A percentile compares a stretch with the other conserved stretches of the same genome.
phyloP scores from a whole-genome alignment of 2,888 invertebrate genomes.

The Cephonodes hylas region DNA sequence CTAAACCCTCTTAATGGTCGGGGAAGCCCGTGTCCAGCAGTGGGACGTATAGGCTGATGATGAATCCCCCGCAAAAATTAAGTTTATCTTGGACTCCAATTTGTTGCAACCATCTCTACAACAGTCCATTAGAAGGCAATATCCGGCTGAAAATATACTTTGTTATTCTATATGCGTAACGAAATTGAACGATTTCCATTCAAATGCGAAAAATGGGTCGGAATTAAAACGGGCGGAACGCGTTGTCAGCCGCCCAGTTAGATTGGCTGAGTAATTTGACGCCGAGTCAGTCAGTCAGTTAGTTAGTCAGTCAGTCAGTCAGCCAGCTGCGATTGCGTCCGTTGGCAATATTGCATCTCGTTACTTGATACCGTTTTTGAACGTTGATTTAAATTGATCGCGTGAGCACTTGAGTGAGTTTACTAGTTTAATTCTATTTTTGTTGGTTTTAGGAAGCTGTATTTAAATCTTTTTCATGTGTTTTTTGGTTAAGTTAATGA shows the following conservation, averaged over 20 bases:
- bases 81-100: background rate
- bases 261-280: conserved; percentile 7
- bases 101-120: background rate
- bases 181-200: conserved; percentile 4
- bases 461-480: background rate
- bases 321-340: background rate
- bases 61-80: too few species aligned
- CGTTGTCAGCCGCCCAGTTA: conserved; percentile 5
- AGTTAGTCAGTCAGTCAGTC: background rate
- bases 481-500: too few species aligned
- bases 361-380: conserved; percentile 3
- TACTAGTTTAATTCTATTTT: too few species aligned
- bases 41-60: too few species aligned
- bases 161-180: conserved; percentile 1
- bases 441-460: background rate
- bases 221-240: conserved; percentile 13
- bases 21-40: too few species aligned
- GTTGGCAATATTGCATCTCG: background rate
- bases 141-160: background rate
- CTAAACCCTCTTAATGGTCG: too few species aligned
- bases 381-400: background rate
- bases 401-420: too few species aligned
- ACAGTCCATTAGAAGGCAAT: background rate
- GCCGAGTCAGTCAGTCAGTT: background rate
- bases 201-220: conserved; percentile 9